Conservation (phyloP, 2,113 vertebrate species). For the Prionailurus viverrinus region DNA sequence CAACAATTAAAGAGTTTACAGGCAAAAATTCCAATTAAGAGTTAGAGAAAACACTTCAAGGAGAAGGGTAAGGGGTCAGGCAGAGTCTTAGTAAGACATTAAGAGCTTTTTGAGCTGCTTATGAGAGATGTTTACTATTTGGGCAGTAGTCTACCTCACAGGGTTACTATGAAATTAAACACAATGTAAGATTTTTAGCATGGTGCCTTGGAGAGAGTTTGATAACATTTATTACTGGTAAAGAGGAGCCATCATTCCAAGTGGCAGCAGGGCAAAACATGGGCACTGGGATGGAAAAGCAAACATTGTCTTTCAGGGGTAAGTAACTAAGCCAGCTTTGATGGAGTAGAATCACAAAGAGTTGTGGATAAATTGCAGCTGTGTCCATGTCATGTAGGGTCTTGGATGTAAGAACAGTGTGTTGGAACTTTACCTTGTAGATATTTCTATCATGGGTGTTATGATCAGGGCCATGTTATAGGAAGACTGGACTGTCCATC, state of each 20-base stretch:
- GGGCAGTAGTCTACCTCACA: neutral
- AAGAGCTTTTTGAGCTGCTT: slow-evolving; percentile 24
- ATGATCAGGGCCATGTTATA: neutral
- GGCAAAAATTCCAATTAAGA: neutral
- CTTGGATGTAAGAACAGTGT: neutral
- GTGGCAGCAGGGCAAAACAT: neutral
- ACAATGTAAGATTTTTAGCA: neutral
- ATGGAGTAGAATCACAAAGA: neutral
- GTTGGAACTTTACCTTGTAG: neutral
- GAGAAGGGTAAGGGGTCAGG: neutral
- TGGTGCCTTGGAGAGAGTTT: neutral
- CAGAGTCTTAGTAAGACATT: neutral
- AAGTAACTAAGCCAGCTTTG: neutral
- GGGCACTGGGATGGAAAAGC: neutral
- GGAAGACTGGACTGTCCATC: neutral
- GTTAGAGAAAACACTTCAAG: neutral
- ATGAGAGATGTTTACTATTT: neutral
- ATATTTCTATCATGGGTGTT: neutral
- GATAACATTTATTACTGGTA: neutral
- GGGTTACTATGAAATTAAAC: neutral
- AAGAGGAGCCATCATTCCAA: neutral
- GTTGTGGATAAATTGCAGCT: neutral
- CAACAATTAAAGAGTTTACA: neutral
- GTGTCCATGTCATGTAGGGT: neutral
- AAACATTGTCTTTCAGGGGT: neutral